Conservation (phyloP, 2,113 vertebrate species). For the Cygnus buccinator region DNA sequence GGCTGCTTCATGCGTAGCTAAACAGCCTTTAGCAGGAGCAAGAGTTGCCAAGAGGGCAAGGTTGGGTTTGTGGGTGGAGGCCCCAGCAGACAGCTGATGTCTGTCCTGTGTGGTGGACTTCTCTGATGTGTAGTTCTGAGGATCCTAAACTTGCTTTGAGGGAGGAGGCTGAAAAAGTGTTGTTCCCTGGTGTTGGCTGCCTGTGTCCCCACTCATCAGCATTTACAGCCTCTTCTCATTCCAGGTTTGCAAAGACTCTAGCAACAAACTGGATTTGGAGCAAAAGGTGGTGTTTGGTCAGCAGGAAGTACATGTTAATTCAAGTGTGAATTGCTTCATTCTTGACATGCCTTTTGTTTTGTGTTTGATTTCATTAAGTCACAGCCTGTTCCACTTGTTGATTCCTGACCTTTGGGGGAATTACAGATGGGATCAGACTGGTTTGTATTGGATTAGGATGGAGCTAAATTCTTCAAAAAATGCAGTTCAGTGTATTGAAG, state of each 20-base stretch:
- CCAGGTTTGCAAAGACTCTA: not conserved
- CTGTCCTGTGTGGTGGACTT: not conserved
- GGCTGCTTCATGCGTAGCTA: accelerated
- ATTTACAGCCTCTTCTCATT: not conserved
- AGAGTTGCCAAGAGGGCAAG: not conserved
- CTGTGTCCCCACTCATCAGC: not conserved
- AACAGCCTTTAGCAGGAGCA: not conserved
- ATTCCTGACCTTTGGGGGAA: not conserved
- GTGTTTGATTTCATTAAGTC: not conserved
- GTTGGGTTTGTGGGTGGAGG: not conserved
- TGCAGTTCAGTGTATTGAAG: not conserved
- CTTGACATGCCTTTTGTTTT: not conserved
- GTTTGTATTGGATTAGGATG: not conserved
- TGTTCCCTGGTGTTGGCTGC: not conserved
- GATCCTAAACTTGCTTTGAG: not conserved
- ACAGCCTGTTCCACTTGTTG: not conserved
- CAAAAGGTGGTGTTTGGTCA: not conserved
- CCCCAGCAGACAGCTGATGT: not conserved
- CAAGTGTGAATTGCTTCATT: not conserved
- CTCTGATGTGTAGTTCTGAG: not conserved
- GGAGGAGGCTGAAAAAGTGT: not conserved
- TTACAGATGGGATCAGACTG: not conserved
- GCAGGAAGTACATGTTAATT: not conserved
- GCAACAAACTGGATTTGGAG: not conserved
- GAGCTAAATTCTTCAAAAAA: not conserved